A percentile compares a stretch with the other conserved stretches of the same genome.
Evolutionary conservation across 2,888 invertebrate genomes (phyloP).

Genomic region (Pterostichus niger): DNA sequence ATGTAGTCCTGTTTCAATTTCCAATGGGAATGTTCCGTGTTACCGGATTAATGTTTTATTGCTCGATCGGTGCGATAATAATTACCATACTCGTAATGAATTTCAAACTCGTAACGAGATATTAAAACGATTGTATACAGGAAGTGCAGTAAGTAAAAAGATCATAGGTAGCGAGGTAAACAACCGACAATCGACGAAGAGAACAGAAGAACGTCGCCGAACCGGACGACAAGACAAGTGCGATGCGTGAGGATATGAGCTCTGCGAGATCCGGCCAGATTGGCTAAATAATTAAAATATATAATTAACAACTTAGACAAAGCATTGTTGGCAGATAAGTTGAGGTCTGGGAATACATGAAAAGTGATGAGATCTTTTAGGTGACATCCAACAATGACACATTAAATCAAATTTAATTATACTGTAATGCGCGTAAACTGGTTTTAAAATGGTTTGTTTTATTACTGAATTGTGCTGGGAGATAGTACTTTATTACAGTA

Average conservation of each 20-base stretch:
- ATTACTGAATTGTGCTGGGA: background rate
- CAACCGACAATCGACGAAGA: constrained; percentile 3
- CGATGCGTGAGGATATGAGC: background rate
- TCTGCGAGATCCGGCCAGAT: constrained; percentile 11
- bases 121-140: constrained; percentile 11
- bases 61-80: background rate
- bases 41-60: constrained; percentile 1
- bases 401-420: constrained; percentile 36
- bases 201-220: constrained; percentile 22
- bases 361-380: constrained; percentile 20
- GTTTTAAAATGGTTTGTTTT: background rate
- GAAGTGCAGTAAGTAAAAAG: constrained; percentile 26
- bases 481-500: background rate
- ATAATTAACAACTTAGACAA: constrained; percentile 44
- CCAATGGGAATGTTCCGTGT: background rate
- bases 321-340: constrained; percentile 24
- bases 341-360: constrained; percentile 6
- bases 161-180: constrained; percentile 21
- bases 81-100: constrained; percentile 18
- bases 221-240: constrained; percentile 32
- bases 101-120: constrained; percentile 4
- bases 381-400: constrained; percentile 18
- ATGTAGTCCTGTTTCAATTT: background rate
- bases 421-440: constrained; percentile 31
- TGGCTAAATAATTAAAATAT: constrained; percentile 39